phyloP scores from a whole-genome alignment of 2,113 vertebrate species.

The Otolemur garnettii region DNA sequence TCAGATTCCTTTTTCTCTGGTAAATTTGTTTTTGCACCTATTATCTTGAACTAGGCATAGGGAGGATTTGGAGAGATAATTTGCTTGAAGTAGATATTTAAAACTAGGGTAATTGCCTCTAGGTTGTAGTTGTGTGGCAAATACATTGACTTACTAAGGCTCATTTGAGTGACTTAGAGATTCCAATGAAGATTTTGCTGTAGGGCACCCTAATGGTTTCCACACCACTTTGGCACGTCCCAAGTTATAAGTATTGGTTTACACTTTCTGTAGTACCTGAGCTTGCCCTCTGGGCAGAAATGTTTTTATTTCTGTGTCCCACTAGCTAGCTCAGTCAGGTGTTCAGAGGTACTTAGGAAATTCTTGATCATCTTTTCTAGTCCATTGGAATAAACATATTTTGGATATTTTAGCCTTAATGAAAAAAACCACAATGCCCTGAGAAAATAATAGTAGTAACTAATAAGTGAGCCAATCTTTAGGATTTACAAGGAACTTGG shows the following conservation, averaged over 20 bases:
- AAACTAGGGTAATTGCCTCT: not conserved
- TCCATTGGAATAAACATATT: not conserved
- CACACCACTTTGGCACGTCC: too few species aligned
- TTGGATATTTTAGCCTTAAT: conserved; percentile 21
- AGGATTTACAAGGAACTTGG: not conserved
- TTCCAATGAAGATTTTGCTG: not conserved
- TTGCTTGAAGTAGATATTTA: not conserved
- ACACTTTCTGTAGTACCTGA: not conserved
- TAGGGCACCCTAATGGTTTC: not conserved
- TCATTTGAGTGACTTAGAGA: not conserved
- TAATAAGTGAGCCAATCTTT: not conserved
- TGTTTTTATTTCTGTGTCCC: not conserved
- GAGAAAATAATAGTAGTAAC: not conserved
- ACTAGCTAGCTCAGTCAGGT: not conserved
- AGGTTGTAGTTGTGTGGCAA: conserved; percentile 2
- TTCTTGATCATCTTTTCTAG: not conserved
- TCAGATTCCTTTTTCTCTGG: not conserved
- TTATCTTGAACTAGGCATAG: not conserved
- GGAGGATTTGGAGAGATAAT: not conserved
- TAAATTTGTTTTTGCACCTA: not conserved
- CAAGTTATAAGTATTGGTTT: not conserved
- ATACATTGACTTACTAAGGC: not conserved
- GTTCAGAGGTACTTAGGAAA: not conserved
- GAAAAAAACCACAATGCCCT: not conserved
- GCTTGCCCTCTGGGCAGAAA: not conserved